Evolutionary conservation across 2,113 vertebrate genomes (phyloP), one percentile per base, ranked within the genome.

Genomic region (Tinamus guttatus): DNA sequence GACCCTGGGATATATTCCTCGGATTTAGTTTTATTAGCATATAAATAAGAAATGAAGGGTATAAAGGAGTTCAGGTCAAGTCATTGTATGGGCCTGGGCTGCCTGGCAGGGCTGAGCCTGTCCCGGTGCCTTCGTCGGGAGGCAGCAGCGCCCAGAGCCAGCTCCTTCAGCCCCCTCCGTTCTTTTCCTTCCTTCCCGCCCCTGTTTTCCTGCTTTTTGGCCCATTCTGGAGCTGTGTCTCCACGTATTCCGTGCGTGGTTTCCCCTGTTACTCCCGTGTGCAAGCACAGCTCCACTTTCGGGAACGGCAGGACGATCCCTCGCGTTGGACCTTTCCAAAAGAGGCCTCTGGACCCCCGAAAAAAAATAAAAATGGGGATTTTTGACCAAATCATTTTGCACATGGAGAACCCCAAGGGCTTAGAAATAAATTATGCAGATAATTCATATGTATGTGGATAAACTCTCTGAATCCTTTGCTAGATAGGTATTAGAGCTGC

Each of bases 41-140:
- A 77, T 85, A 90, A 87, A 85, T 93, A 93, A 91, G 75, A 93
- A 89, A 86, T 58, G 69, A 81, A 58, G 63, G 62, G 63, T 79
- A n/a, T 69, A 9, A 94, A 76, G 63, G 70, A 74, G 75, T 89
- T 93, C 47, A 58, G 74, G 20, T 83, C 64, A 89, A 68, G 40
- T 43, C 59, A 40, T n/a, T 79, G 74, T 90, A 0, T 79, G 32
- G 38, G 68, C 60, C 85, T 84, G 71, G 69, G 60, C 65, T 94
- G 64, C 60, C 3, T 1, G 41, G 47, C 25, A 34, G 77, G 71
- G 68, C 56, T 86, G 68, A 93, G 40, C 67, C 58, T 62, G 64
- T 89, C 77, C 69, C 69, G 34, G 28, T 88, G 58, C 47, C 87
- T 67, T 69, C 49, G 19, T 89, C 89, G n/a, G n/a, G n/a, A n/a